Conservation (phyloP, 1,140 invertebrate genomes). For the Pygmarrhopalites habei region DNA sequence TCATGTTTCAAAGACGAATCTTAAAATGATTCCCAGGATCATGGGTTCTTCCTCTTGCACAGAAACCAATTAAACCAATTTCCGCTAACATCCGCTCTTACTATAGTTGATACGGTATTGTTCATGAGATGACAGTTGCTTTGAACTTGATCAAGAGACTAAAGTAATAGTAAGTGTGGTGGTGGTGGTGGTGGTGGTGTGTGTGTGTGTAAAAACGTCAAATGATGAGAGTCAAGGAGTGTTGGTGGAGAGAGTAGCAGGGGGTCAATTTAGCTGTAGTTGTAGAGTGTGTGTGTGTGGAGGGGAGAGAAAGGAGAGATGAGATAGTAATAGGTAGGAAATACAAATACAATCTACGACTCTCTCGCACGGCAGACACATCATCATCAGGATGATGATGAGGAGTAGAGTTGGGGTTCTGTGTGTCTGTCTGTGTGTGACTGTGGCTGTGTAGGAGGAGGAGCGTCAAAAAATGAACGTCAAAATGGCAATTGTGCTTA, state of each 20-base stretch:
- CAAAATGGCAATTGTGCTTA: constrained; percentile 38
- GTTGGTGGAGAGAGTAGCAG: not conserved
- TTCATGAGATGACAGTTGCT: too few species aligned
- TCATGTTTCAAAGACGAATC: too few species aligned
- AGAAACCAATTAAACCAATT: too few species aligned
- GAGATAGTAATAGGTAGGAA: not conserved
- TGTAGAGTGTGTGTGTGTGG: not conserved
- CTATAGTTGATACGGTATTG: too few species aligned
- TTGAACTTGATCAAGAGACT: not conserved
- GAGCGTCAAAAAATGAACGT: constrained; percentile 32
- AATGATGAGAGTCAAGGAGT: constrained; percentile 12
- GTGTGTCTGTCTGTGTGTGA: constrained; percentile 7
- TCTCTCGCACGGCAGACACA: too few species aligned
- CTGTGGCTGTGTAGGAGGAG: constrained; percentile 11
- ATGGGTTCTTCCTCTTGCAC: too few species aligned
- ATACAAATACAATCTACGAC: not conserved
- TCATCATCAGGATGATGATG: too few species aligned
- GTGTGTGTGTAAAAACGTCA: too few species aligned
- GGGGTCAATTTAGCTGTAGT: not conserved
- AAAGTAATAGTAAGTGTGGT: not conserved
- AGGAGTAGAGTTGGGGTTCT: too few species aligned
- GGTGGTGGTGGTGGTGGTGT: too few species aligned
- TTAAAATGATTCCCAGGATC: too few species aligned
- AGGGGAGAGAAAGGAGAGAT: not conserved
- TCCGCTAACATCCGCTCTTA: too few species aligned